Conservation (phyloP, 1,140 invertebrate genomes). For the Sinella curviseta region DNA sequence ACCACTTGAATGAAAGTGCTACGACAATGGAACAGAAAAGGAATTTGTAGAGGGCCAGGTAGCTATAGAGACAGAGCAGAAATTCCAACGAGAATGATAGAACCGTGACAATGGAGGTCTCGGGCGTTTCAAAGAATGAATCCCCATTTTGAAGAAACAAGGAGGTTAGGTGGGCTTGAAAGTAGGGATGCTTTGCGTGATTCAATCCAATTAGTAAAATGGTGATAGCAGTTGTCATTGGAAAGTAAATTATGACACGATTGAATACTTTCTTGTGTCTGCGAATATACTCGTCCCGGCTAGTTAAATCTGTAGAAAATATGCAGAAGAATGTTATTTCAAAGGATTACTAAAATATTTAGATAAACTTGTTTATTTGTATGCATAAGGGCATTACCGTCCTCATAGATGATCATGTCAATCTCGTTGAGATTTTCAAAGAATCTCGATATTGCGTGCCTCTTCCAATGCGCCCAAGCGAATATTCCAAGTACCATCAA, state of each 20-base stretch:
- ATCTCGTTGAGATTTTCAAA: background rate
- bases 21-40: background rate
- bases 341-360: background rate
- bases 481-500: background rate
- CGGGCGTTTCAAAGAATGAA: background rate
- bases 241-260: background rate
- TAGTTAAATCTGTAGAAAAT: background rate
- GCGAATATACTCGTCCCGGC: background rate
- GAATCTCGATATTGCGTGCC: too few species aligned
- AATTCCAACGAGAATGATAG: background rate
- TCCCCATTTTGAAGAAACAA: background rate
- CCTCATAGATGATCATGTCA: background rate
- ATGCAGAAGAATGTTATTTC: background rate
- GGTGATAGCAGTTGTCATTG: background rate
- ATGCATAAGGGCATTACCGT: background rate
- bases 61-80: background rate
- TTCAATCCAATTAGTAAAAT: background rate
- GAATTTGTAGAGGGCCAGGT: background rate
- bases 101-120: background rate
- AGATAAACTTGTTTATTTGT: background rate
- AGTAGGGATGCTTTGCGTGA: background rate
- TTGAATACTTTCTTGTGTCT: background rate
- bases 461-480: background rate
- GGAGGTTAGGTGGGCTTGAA: background rate
- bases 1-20: background rate